Evolutionary conservation across 2,797 vertebrate species (phyloP).

Genomic region (Propithecus deckenii): DNA sequence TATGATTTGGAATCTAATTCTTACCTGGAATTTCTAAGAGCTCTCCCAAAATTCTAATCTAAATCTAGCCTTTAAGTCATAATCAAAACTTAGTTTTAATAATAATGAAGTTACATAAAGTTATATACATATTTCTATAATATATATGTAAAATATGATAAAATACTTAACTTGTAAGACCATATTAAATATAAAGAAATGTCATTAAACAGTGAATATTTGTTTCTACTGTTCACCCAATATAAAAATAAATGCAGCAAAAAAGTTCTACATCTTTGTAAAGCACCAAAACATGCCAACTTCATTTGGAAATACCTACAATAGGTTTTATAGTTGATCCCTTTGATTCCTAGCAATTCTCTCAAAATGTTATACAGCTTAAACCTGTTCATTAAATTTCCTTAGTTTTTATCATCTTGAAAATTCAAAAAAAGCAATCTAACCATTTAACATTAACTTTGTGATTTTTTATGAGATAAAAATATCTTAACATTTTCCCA

Average conservation of each 20-base stretch:
- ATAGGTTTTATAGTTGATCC: neutral
- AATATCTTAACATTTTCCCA: neutral
- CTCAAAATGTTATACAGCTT: constrained; percentile 12
- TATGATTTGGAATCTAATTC: neutral
- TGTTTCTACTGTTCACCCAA: neutral
- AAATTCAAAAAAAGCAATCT: neutral
- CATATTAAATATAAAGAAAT: neutral
- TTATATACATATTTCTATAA: neutral
- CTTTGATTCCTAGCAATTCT: neutral
- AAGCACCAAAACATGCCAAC: neutral
- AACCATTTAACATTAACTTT: neutral
- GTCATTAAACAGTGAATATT: neutral
- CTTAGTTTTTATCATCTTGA: neutral
- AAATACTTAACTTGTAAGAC: neutral
- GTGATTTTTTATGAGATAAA: neutral
- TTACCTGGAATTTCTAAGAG: neutral
- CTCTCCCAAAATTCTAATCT: neutral
- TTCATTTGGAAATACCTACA: neutral
- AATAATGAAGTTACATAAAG: neutral
- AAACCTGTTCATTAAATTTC: neutral
- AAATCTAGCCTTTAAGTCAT: neutral
- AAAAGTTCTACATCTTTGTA: neutral
- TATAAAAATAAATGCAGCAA: neutral
- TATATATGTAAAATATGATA: neutral
- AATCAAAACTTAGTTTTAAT: neutral